Base-by-base conservation (phyloP, 2,888 invertebrate genomes). In the Spodoptera littoralis region DNA sequence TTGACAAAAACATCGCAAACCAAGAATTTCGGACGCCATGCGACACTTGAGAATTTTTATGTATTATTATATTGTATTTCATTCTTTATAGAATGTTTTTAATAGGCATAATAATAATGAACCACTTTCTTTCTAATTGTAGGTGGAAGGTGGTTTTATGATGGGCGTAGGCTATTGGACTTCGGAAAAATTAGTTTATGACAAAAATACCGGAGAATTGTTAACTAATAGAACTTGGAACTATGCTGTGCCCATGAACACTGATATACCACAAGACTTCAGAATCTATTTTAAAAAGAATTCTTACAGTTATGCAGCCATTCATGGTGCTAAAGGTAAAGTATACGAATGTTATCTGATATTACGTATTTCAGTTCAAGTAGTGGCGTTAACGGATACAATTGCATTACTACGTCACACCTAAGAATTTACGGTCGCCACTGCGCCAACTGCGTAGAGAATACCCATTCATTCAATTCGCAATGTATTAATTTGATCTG, bases 141-240 rank as follows among this genome's bases (percentile, higher is more conserved):
- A 70, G 71, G 46, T 71, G 0, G 71, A 71, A 65, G 69, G 71
- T 3, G 69, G 96, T 0, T 96, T 96, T 76, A 86, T 96, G 0
- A 96, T 96, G 96, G 96, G 88, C 70, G 84, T 86, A 12, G 97
- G 97, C 4, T 96, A 96, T 79, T 96, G 95, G 94, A 95, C 80
- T 95, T 95, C 80, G 93, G 71, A 70, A 12, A 60, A 52, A 18
- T 22, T 72, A 0, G 3, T 36, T 11, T 70, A 71, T 11, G 56
- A 67, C 9, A 8, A 1, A 3, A 41, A 52, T 3, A 60, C 61
- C 42, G 71, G 71, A 5, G 61, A 72, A 41, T 22, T 65, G 2
- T 42, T 72, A 0, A 72, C 62, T 0, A 53, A 72, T 24, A 42
- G 70, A 0, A 58, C 71, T 0, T 72, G 70, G 71, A 61, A 59